These are phyloP conservation scores for Alectura lathami DNA, from an alignment of 2,113 vertebrate species.

Conservation along the genomic window DNA sequence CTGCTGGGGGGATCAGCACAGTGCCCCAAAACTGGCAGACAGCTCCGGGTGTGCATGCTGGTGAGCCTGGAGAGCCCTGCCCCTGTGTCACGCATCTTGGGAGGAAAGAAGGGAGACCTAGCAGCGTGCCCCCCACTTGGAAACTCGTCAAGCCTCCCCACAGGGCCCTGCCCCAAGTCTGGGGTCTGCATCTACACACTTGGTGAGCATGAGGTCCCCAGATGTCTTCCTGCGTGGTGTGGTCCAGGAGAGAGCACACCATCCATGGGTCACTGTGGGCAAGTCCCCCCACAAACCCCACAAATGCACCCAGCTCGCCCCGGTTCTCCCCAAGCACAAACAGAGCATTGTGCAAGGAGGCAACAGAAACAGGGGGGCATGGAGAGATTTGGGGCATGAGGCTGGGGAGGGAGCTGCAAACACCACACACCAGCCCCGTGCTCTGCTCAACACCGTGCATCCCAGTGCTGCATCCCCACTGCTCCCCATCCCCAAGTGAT, in stretches of 20 bases:
- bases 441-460: neutral
- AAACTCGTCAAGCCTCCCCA: neutral
- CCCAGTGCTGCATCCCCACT: neutral
- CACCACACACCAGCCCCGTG: rapidly evolving
- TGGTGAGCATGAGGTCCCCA: neutral
- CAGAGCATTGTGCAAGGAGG: neutral
- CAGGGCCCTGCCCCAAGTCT: neutral
- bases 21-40: too few species aligned
- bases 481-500: neutral
- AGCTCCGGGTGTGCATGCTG: neutral
- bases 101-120: neutral
- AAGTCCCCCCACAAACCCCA: rapidly evolving
- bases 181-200: neutral
- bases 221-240: neutral
- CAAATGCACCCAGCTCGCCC: neutral
- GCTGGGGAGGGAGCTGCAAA: neutral
- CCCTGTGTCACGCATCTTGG: neutral
- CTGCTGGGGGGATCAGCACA: neutral
- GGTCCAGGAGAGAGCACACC: rapidly evolving
- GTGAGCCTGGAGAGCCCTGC: neutral
- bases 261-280: rapidly evolving
- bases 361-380: neutral
- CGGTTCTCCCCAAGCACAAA: neutral
- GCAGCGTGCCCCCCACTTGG: neutral
- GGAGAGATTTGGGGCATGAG: neutral